Base-by-base conservation (phyloP, 2,888 invertebrate genomes). In the Meta bourneti region DNA sequence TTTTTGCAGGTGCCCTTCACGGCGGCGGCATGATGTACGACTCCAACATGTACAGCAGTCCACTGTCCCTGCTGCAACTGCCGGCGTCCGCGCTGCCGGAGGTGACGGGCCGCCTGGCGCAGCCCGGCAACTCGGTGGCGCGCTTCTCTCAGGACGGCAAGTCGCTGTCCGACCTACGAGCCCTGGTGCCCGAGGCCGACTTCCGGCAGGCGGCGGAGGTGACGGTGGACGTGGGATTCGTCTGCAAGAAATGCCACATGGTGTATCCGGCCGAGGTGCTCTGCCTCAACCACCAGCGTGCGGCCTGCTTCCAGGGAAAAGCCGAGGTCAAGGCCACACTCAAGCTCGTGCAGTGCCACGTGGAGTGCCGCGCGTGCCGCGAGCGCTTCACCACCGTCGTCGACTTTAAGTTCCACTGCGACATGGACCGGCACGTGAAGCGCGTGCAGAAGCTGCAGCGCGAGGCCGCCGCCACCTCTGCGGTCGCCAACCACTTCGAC, bases 191-290 rank as follows among this genome's bases (percentile, higher is more conserved):
- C 20, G 93, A 93, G n/a, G 93, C 93, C 6, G 94, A 95, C 93
- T 94, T 94, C 84, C 93, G 93, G 85, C 94, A 94, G 90, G 94
- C 94, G 8, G 93, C 94, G 51, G 95, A 94, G 93, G 94, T 93
- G 52, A 93, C 93, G 20, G 92, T 93, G 20, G 97, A 97, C 94
- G 95, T 97, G 85, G 97, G 97, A 94, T 96, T 97, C 95, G 97
- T 97, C 94, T 97, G 98, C 96, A 97, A 97, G 95, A 97, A 97
- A 95, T 98, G 98, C 95, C 97, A 97, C 93, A 96, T 97, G 93
- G 97, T 97, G n/a, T 98, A 97, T 95, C 96, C 97, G 7, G 96
- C 97, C 89, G 97, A 97, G 92, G 96, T 96, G 70, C 96, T 96
- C 11, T 96, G 97, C 93, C 96, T 97, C 90, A 95, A 95, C 72